Conservation (phyloP, 2,888 invertebrate species). For the Cephus sareptanus region DNA sequence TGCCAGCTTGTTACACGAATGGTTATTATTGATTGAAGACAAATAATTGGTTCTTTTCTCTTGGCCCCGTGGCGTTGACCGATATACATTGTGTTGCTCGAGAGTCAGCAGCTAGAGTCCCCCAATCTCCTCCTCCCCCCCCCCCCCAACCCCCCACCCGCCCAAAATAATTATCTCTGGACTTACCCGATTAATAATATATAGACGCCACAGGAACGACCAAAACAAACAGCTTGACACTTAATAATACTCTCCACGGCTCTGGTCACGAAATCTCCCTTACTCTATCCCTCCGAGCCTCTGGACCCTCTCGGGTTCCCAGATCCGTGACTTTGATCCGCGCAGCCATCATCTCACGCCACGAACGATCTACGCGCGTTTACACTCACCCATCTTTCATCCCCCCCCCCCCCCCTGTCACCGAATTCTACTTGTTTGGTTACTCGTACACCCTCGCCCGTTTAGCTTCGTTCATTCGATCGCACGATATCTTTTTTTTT, state of each 20-base stretch:
- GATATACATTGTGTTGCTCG: constrained; percentile 56
- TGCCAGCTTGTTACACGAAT: constrained; percentile 56
- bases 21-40: constrained; percentile 30
- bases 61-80: constrained; percentile 57
- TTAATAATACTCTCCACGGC: background rate
- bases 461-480: background rate
- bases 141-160: too few species aligned
- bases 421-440: background rate
- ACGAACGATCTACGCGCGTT: background rate
- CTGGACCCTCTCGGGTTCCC: background rate
- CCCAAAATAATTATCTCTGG: background rate
- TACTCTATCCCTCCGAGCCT: background rate
- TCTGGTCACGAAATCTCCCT: background rate
- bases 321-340: background rate
- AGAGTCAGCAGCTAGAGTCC: constrained; percentile 30
- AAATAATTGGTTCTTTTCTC: constrained; percentile 57
- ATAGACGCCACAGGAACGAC: background rate
- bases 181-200: background rate
- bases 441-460: background rate
- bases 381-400: background rate
- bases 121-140: background rate
- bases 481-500: background rate
- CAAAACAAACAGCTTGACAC: background rate
- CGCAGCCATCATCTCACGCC: background rate
- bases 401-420: background rate